Evolutionary conservation across 2,888 invertebrate species (phyloP), one percentile per base, ranked within the genome.

Genomic region (Allacma fusca): DNA sequence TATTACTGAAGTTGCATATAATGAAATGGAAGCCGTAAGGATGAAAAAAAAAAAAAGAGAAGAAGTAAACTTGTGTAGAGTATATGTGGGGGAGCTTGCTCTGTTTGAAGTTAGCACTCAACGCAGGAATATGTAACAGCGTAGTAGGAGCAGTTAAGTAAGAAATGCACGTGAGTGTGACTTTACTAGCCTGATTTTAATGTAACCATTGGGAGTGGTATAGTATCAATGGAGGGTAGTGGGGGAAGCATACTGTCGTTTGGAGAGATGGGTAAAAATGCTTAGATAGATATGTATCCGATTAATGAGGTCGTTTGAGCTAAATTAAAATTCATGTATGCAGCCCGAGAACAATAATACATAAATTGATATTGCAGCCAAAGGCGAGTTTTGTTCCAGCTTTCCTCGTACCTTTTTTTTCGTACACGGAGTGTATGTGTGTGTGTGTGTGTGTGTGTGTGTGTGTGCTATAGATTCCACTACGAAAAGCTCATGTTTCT

Each of bases 281-380:
- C 16, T 5, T n/a, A 70, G 1, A 21, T 75, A 68, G 75, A 75
- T 75, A 75, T 75, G 75, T 75, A 75, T 75, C 75, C 34, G 69
- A 75, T 75, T 75, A 75, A 75, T 69, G 75, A 75, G 75, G 75
- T 75, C 75, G 75, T 50, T 75, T 73, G 73, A 73, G 73, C 57
- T 29, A n/a, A 73, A 73, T 73, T 72, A 40, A 73, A 73, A 73
- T 73, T 73, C 73, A 73, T 73, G 73, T 73, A 73, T 73, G 29
- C 73, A 62, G 73, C 50, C 59, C 34, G 57, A 34, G 59, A 73
- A 40, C 23, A 73, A 62, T 62, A 50, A 70, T 65, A 65, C 65
- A 65, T 65, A 29, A 26, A 65, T 65, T 65, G 65, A 65, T 65
- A 65, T 19, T 65, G 65, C 13, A 65, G 65, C 65, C 65, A 28